Conservation (phyloP, 2,113 vertebrate genomes). For the Tichodroma muraria region DNA sequence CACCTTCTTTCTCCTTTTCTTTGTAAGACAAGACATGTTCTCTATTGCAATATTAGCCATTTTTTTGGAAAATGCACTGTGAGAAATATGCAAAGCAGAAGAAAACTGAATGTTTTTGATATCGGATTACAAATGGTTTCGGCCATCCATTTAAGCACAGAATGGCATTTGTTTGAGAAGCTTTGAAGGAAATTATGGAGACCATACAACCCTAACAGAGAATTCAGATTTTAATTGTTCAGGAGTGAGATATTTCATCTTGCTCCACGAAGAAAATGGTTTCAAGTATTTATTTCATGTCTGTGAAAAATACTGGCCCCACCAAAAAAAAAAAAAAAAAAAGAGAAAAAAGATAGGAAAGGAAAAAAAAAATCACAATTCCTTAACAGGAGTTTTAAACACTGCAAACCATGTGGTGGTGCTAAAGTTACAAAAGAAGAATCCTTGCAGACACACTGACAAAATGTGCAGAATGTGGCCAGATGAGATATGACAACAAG, state of each 20-base stretch:
- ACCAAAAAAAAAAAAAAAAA: not conserved
- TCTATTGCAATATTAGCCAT: not conserved
- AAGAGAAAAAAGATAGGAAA: fast-evolving
- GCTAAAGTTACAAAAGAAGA: constrained; percentile 53
- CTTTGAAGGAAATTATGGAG: not conserved
- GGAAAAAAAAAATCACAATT: not conserved
- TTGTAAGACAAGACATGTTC: not conserved
- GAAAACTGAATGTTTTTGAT: not conserved
- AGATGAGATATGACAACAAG: constrained; percentile 17
- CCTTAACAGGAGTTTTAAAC: not conserved
- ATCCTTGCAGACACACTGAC: not conserved
- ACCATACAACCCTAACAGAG: not conserved
- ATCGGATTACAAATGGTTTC: not conserved
- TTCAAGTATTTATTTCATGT: not conserved
- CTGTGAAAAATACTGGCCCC: not conserved
- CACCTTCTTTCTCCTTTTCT: not conserved
- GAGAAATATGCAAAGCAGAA: not conserved
- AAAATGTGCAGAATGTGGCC: not conserved
- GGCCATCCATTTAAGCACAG: not conserved
- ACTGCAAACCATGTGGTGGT: constrained; percentile 56
- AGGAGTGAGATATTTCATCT: not conserved
- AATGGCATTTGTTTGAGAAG: not conserved
- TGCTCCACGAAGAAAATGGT: not conserved
- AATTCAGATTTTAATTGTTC: not conserved
- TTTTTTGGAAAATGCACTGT: not conserved